Percentiles rank a stretch among this genome's conserved stretches.
Conservation (phyloP, 30 jellyfish, hydroid and myxozoan species). For the Aurelia sp. region DNA sequence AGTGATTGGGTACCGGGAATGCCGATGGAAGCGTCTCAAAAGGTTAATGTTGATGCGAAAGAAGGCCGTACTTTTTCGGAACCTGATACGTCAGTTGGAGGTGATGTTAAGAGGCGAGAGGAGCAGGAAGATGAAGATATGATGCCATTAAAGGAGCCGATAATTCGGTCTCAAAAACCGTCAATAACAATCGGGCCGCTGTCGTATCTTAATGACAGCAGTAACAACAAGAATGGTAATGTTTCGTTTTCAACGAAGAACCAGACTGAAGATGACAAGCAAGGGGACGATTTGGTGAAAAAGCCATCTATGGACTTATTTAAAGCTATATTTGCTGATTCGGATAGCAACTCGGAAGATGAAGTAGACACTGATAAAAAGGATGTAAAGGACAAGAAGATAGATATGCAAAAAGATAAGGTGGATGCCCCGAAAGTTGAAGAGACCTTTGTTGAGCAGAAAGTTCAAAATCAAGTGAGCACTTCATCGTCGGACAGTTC, state of each 20-base stretch:
- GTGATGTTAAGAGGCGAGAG: background rate
- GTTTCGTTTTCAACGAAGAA: background rate
- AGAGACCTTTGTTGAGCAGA: too few relatives aligned
- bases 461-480: too few relatives aligned
- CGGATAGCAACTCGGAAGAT: constrained; percentile 8
- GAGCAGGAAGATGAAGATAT: background rate
- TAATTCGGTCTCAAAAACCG: background rate
- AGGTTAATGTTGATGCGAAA: background rate
- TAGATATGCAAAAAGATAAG: background rate
- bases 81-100: background rate
- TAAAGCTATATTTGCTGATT: constrained; percentile 90
- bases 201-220: constrained; percentile 62
- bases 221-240: background rate
- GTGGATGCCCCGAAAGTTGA: too few relatives aligned
- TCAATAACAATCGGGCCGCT: constrained; percentile 74
- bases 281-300: background rate
- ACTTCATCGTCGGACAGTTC: too few relatives aligned
- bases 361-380: background rate
- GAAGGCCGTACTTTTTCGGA: background rate
- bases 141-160: background rate
- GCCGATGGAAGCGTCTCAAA: too few relatives aligned
- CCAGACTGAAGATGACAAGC: background rate
- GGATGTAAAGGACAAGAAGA: background rate
- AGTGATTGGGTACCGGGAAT: constrained; percentile 29
- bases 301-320: constrained; percentile 89